Evolutionary conservation across 1,140 invertebrate genomes (phyloP).

Genomic region (Listronotus oregonensis): DNA sequence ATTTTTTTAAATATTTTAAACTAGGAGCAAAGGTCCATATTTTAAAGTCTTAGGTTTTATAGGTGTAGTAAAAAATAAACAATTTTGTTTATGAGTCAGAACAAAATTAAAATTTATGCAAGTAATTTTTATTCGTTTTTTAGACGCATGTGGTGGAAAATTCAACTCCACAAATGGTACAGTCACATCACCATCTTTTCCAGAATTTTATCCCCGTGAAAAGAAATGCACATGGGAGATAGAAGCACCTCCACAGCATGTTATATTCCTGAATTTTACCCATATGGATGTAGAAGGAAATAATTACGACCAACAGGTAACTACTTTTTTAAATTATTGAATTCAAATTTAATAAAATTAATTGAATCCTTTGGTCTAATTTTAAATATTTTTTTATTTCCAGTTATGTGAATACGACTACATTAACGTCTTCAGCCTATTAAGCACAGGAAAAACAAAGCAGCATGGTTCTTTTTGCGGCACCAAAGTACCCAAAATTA

Average conservation of each 20-base stretch:
- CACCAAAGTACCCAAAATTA: conserved; percentile 75
- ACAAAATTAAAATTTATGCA: too few relatives aligned
- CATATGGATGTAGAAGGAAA: conserved; percentile 98
- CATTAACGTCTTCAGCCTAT: conserved; percentile 85
- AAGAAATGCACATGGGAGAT: conserved; percentile 99
- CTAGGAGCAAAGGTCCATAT: too few relatives aligned
- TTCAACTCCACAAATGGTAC: conserved; percentile 88
- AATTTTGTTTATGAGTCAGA: too few relatives aligned
- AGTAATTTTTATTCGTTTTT: conserved; percentile 35
- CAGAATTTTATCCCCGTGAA: conserved; percentile 89
- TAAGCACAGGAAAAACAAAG: conserved; percentile 75
- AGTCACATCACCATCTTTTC: conserved; percentile 93
- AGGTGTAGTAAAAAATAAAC: too few relatives aligned
- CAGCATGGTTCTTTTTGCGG: conserved; percentile 89
- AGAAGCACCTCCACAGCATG: conserved; percentile 85
- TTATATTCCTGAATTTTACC: conserved; percentile 97
- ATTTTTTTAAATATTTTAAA: too few relatives aligned
- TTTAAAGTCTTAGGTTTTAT: too few relatives aligned
- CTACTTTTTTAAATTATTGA: too few relatives aligned
- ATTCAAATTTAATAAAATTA: too few relatives aligned
- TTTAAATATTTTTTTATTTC: conserved; percentile 24
- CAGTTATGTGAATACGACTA: conserved; percentile 97
- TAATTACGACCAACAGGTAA: conserved; percentile 76
- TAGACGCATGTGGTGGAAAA: conserved; percentile 94
- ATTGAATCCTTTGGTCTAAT: too few relatives aligned